Percentiles rank a stretch among this genome's conserved stretches.
phyloP scores from a whole-genome alignment of 2,797 vertebrate genomes.

The Peromyscus attwateri region DNA sequence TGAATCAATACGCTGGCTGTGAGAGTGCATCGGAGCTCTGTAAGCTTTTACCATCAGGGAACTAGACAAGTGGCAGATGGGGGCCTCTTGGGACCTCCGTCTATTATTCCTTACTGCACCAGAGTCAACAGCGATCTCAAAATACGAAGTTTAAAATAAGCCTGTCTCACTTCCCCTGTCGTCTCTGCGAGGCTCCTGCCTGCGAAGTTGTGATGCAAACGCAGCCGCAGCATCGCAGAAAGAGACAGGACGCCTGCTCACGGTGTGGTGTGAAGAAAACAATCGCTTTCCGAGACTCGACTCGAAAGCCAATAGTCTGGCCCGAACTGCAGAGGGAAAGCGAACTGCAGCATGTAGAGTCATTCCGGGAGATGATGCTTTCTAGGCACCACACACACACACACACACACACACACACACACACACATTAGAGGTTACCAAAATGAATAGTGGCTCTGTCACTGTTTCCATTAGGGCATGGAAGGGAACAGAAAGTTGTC shows the following conservation, averaged over 20 bases:
- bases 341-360: background rate
- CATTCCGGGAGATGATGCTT: conserved; percentile 10
- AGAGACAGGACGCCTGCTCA: background rate
- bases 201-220: background rate
- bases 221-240: conserved; percentile 12
- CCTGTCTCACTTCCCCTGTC: conserved; percentile 35
- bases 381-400: background rate
- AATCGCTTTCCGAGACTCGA: background rate
- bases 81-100: background rate
- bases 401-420: too few species aligned
- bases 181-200: background rate
- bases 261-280: background rate
- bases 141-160: conserved; percentile 63
- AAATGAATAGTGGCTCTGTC: background rate
- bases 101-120: background rate
- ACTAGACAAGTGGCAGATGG: background rate
- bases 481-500: background rate
- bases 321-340: background rate
- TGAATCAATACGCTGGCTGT: background rate
- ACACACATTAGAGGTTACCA: background rate
- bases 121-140: conserved; percentile 16
- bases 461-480: background rate
- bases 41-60: background rate
- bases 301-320: background rate
- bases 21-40: background rate